A percentile compares a stretch with the other conserved stretches of the same genome.
Conservation (phyloP, 2,888 invertebrate species). For the Leucophenga maculata region DNA sequence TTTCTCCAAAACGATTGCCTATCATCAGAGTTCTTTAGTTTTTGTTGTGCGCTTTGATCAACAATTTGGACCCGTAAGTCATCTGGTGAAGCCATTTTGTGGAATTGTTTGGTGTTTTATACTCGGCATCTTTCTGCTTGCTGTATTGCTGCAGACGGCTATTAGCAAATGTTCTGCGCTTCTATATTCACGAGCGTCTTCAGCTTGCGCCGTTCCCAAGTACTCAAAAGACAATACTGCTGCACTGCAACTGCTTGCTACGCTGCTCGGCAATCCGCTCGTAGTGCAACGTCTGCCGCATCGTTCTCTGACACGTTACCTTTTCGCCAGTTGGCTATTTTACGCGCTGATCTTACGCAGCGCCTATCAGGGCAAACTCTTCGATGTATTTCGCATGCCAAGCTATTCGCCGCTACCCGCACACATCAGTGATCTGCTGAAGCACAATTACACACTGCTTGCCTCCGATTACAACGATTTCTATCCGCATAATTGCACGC, state of each 20-base stretch:
- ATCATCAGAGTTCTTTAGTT: conserved; percentile 54
- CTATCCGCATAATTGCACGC: conserved; percentile 52
- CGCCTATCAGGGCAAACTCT: conserved; percentile 67
- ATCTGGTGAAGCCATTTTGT: conserved; percentile 52
- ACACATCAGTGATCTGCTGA: conserved; percentile 44
- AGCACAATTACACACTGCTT: conserved; percentile 49
- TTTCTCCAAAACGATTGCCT: conserved; percentile 52
- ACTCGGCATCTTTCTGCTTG: conserved; percentile 32
- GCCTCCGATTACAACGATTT: conserved; percentile 42
- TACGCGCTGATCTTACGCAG: conserved; percentile 59
- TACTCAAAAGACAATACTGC: conserved; percentile 32
- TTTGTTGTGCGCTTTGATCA: conserved; percentile 53
- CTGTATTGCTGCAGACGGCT: conserved; percentile 33
- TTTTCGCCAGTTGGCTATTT: conserved; percentile 59
- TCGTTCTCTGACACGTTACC: conserved; percentile 52
- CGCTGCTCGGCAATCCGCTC: conserved; percentile 57
- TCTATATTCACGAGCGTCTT: too few species aligned
- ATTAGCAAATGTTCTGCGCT: not conserved
- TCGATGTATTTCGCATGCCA: conserved; percentile 56
- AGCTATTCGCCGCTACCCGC: conserved; percentile 46
- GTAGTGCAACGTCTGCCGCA: conserved; percentile 41
- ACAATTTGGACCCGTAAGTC: conserved; percentile 44
- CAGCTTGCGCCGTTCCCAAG: too few species aligned
- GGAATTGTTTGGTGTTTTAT: conserved; percentile 48
- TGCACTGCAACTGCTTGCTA: conserved; percentile 47